Base-by-base conservation (phyloP, 2,797 vertebrate species). In the Girardinus metallicus region DNA sequence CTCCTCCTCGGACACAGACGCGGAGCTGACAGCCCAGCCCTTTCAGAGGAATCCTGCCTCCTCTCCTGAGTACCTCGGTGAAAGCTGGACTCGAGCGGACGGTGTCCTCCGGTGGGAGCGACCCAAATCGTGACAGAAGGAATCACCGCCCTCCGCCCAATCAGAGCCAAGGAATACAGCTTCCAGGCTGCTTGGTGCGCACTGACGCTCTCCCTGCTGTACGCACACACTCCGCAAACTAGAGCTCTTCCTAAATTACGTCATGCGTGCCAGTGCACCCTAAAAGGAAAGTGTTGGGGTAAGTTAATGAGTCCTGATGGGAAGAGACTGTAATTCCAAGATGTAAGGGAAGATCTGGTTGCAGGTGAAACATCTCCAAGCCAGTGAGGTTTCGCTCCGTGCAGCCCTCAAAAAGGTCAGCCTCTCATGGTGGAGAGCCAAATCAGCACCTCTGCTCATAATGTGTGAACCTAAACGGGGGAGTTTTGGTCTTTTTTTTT, bases 221-320 rank as follows among this genome's bases (percentile, higher is more conserved):
- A 41, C 88, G 41, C 83, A 43, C 80, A 78, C 80, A 47, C 60
- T 39, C 41, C 21, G 76, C 75, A 79, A 91, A 81, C 82, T 79
- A 88, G 85, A 92, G 91, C 88, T 73, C 89, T 89, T 92, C 92
- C 93, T 86, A 91, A 94, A 91, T 94, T 88, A 97, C 97, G 97
- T 97, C 96, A 97, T 96, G 80, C 93, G 94, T 92, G 92, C 93
- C 94, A 84, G 83, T 93, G 88, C 85, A 80, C 96, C 96, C 93
- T 94, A 97, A 95, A 96, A 95, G 96, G 96, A 95, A 94, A 95
- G 85, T 86, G 89, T 90, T 76, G 84, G 86, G 89, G 88, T 85
- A 91, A 90, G 80, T 86, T 88, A 85, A 81, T 49, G 71, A 64
- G 41, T 34, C 70, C 11, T 39, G 10, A 87, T 83, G 80, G 66